A percentile compares a stretch with the other conserved stretches of the same genome.
These are phyloP conservation scores for Dromius quadrimaculatus DNA, from an alignment of 2,888 invertebrate genomes.

Conservation along the genomic window DNA sequence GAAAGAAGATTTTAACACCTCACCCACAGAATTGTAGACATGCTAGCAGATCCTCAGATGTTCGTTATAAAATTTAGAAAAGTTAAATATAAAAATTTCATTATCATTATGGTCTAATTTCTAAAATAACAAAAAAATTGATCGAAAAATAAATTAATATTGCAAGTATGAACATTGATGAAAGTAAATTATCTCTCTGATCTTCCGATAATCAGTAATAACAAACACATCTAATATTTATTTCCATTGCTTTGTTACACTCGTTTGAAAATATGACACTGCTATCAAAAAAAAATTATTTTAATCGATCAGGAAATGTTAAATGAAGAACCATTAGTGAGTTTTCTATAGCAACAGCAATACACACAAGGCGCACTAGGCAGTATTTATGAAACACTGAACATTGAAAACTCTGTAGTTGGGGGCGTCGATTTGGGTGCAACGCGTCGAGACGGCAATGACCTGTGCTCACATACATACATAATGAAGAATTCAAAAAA, in stretches of 20 bases:
- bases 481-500: slow-evolving; percentile 29
- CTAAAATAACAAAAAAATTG: too few relatives aligned
- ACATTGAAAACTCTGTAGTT: slow-evolving; percentile 1
- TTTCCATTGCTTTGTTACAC: not conserved
- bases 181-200: slow-evolving; percentile 3
- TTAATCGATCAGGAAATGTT: slow-evolving; percentile 6
- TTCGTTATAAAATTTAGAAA: too few relatives aligned
- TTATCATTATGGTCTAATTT: too few relatives aligned
- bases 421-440: not conserved
- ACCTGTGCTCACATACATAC: not conserved
- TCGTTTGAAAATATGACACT: not conserved
- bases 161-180: slow-evolving; percentile 1
- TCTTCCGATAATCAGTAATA: slow-evolving; percentile 6
- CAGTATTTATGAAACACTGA: not conserved
- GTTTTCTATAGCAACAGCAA: slow-evolving; percentile 42
- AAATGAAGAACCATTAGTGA: slow-evolving; percentile 17
- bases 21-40: too few relatives aligned
- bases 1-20: too few relatives aligned
- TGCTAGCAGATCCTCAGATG: too few relatives aligned
- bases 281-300: not conserved
- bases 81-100: too few relatives aligned
- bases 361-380: slow-evolving; percentile 24
- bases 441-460: not conserved
- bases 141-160: slow-evolving; percentile 7
- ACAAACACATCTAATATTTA: slow-evolving; percentile 15